Conservation (phyloP, 2,113 vertebrate genomes). For the Heliornis fulica region DNA sequence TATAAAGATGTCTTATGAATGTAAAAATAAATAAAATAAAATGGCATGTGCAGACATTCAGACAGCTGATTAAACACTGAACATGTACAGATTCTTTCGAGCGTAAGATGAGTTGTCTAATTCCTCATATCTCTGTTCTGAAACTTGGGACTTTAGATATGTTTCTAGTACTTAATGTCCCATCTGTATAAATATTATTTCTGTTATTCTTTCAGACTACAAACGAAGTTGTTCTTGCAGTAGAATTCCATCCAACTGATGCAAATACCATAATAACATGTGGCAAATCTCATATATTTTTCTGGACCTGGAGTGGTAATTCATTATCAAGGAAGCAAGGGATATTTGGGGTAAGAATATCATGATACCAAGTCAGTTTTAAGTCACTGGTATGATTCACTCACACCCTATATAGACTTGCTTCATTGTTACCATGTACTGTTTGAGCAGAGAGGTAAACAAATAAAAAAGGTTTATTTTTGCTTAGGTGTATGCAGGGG, state of each 20-base stretch:
- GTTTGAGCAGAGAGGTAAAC: background rate
- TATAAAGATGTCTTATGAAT: background rate
- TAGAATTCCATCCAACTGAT: conserved; percentile 96
- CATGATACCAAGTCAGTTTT: background rate
- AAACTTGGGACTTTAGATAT: background rate
- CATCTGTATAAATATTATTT: background rate
- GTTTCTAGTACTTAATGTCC: background rate
- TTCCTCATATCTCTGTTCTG: background rate
- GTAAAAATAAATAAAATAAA: background rate
- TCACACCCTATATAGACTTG: background rate
- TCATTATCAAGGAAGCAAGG: conserved; percentile 94
- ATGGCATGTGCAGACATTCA: background rate
- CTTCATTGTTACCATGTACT: background rate
- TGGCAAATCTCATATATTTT: conserved; percentile 99
- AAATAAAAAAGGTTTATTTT: background rate
- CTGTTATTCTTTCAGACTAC: conserved; percentile 76
- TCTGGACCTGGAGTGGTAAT: conserved; percentile 95
- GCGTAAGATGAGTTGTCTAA: background rate
- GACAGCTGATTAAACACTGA: background rate
- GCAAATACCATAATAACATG: conserved; percentile 93
- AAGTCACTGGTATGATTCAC: background rate
- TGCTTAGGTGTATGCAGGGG: background rate
- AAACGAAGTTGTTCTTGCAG: conserved; percentile 92
- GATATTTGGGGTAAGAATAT: conserved; percentile 91
- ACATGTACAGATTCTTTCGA: background rate